These are phyloP conservation scores for Watersipora subatra DNA, from an alignment of 1,140 invertebrate species.

Conservation along the genomic window DNA sequence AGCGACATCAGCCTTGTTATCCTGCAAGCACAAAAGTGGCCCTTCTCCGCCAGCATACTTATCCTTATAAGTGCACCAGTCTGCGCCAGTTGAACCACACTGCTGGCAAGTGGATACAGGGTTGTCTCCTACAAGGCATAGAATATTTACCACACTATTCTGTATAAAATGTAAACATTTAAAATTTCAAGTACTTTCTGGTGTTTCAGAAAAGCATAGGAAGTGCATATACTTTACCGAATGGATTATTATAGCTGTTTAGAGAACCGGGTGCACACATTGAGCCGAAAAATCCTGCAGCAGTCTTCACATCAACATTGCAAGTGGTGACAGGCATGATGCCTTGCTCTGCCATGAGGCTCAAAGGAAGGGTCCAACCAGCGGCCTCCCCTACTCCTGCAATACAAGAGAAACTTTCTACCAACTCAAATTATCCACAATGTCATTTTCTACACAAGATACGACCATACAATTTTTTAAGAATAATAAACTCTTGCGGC, in stretches of 20 bases:
- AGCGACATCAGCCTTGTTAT: conserved; percentile 63
- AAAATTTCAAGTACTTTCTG: background rate
- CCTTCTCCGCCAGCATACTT: conserved; percentile 79
- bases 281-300: conserved; percentile 71
- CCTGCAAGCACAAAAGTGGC: conserved; percentile 61
- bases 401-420: too few species aligned
- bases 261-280: conserved; percentile 87
- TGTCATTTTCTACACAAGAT: too few species aligned
- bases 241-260: conserved; percentile 81
- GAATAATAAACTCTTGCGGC: too few species aligned
- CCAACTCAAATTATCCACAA: too few species aligned
- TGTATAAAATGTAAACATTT: too few species aligned
- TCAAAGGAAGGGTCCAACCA: conserved; percentile 81
- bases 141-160: too few species aligned
- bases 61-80: conserved; percentile 69
- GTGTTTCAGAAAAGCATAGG: background rate
- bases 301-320: conserved; percentile 89
- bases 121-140: conserved; percentile 51
- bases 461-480: too few species aligned
- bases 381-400: conserved; percentile 75
- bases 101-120: conserved; percentile 65
- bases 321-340: conserved; percentile 50
- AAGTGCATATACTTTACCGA: conserved; percentile 47
- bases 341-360: conserved; percentile 65
- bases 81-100: conserved; percentile 52